Base-by-base conservation (phyloP, 2,888 invertebrate species). In the Sinelater perroti region DNA sequence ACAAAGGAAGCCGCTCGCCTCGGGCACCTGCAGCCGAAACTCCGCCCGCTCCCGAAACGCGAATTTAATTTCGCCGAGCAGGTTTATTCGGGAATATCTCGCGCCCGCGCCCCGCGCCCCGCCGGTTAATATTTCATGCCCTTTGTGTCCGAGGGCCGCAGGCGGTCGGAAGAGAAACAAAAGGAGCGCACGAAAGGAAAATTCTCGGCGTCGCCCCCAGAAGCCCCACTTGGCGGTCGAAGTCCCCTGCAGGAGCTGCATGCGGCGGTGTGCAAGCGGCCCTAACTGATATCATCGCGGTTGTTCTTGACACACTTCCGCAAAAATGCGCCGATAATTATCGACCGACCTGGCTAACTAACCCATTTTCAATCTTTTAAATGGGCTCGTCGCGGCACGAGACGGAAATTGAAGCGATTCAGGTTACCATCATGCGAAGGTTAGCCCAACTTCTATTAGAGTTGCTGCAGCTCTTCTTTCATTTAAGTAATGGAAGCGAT, bases 211-310 rank as follows among this genome's bases (percentile, higher is more conserved):
- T 24, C 4, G 4, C 24, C 7, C 24, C 7, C 7, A 7, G 7
- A 4, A 24, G 7, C 7, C 24, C 24, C 7, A n/a, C n/a, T n/a
- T n/a, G n/a, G n/a, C n/a, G n/a, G n/a, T n/a, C n/a, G n/a, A n/a
- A n/a, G n/a, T n/a, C n/a, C n/a, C n/a, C n/a, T n/a, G n/a, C n/a
- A n/a, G n/a, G n/a, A n/a, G n/a, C n/a, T n/a, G n/a, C n/a, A n/a
- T n/a, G n/a, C n/a, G n/a, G n/a, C n/a, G n/a, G 31, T 31, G 20
- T 17, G 45, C 31, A 45, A 30, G 31, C 30, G n/a, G n/a, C n/a
- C n/a, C n/a, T n/a, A n/a, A n/a, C n/a, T n/a, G 45, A 46, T 46
- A 46, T 18, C 45, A 46, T 46, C 45, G 31, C 31, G 13, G 8
- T 31, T 46, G 45, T 46, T 46, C 45, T 46, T 46, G 45, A 46